Conservation (phyloP, 2,888 invertebrate species). For the Acanthoscelides obtectus region DNA sequence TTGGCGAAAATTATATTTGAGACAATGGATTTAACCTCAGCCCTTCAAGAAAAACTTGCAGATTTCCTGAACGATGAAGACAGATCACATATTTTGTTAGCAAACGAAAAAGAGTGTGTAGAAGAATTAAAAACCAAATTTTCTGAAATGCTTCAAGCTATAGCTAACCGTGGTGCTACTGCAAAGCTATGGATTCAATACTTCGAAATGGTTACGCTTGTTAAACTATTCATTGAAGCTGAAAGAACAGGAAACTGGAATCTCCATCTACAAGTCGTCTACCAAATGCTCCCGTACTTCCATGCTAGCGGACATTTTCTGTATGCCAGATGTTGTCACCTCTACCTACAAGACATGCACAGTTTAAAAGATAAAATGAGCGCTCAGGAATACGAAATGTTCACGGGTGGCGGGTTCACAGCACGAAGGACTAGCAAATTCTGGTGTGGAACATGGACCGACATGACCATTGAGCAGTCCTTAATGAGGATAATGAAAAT, state of each 20-base stretch:
- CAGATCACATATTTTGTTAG: slow-evolving; percentile 13
- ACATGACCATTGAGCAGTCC: slow-evolving; percentile 38
- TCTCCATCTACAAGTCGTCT: slow-evolving; percentile 11
- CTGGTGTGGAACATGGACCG: slow-evolving; percentile 40
- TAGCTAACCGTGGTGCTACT: slow-evolving; percentile 25
- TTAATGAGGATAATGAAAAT: slow-evolving; percentile 39
- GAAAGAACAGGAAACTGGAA: slow-evolving; percentile 33
- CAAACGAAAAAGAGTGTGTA: slow-evolving; percentile 20
- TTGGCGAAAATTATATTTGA: slow-evolving; percentile 26
- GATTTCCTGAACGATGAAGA: slow-evolving; percentile 20
- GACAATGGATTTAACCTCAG: slow-evolving; percentile 19
- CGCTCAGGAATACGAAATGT: no score
- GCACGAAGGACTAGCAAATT: slow-evolving; percentile 40
- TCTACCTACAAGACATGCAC: slow-evolving; percentile 33
- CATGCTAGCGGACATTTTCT: slow-evolving; percentile 10
- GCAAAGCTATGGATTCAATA: slow-evolving; percentile 29
- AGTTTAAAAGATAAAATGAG: slow-evolving; percentile 21
- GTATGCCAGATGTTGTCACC: slow-evolving; percentile 23
- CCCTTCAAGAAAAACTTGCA: slow-evolving; percentile 25
- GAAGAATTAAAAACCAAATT: slow-evolving; percentile 19
- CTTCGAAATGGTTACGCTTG: slow-evolving; percentile 27
- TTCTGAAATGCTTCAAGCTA: slow-evolving; percentile 15
- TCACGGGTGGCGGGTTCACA: no score
- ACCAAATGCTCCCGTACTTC: slow-evolving; percentile 11
- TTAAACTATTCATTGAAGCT: slow-evolving; percentile 31